A percentile compares a stretch with the other conserved stretches of the same genome.
These are phyloP conservation scores for Poeciliopsis gracilis DNA, from an alignment of 2,797 vertebrate species.

Conservation along the genomic window DNA sequence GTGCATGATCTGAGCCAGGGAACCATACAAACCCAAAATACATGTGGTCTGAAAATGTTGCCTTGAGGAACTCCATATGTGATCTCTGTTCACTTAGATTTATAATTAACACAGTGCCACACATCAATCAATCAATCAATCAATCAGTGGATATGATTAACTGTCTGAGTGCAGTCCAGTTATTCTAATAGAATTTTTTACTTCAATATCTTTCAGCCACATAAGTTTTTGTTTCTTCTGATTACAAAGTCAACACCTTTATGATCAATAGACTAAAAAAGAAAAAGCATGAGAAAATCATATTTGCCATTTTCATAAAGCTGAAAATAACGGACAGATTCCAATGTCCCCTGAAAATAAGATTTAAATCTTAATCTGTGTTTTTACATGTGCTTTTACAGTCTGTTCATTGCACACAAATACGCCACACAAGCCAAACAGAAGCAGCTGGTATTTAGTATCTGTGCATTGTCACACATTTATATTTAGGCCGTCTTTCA, in stretches of 20 bases:
- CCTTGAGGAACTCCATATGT: not conserved
- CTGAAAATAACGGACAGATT: constrained; percentile 5
- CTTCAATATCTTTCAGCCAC: not conserved
- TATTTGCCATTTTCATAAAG: not conserved
- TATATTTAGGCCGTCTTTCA: constrained; percentile 70
- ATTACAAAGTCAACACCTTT: not conserved
- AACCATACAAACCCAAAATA: not conserved
- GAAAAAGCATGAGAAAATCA: not conserved
- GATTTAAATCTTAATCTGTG: constrained; percentile 32
- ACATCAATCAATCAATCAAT: not conserved
- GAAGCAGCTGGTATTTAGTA: constrained; percentile 63
- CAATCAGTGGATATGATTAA: not conserved
- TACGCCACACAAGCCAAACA: constrained; percentile 45
- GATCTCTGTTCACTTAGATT: not conserved
- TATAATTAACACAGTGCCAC: not conserved
- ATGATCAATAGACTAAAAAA: not conserved
- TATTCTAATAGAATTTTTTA: not conserved
- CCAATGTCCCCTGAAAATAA: not conserved
- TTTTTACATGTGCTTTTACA: constrained; percentile 55
- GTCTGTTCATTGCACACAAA: constrained; percentile 40
- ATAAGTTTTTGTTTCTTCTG: not conserved
- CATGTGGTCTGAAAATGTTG: not conserved
- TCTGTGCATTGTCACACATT: constrained; percentile 68
- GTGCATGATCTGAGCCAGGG: not conserved
- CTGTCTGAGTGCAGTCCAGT: not conserved